Conservation (phyloP, 2,888 invertebrate genomes). For the Hirtodrosophila confusa region DNA sequence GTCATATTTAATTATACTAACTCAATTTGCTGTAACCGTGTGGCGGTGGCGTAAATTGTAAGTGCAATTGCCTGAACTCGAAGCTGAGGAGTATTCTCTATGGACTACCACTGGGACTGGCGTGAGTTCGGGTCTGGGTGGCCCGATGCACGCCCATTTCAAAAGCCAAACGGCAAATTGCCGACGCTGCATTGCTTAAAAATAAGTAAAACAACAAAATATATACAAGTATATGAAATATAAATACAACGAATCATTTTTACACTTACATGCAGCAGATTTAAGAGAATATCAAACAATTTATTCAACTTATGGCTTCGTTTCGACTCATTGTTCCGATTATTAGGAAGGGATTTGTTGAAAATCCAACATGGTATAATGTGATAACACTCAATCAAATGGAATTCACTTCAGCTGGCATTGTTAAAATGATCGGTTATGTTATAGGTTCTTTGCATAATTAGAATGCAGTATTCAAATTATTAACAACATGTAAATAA, state of each 20-base stretch:
- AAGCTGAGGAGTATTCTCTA: slow-evolving; percentile 32
- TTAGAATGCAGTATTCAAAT: too few relatives aligned
- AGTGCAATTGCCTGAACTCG: slow-evolving; percentile 54
- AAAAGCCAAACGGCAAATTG: slow-evolving; percentile 76
- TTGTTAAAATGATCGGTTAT: too few relatives aligned
- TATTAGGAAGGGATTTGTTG: too few relatives aligned
- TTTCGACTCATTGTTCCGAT: too few relatives aligned
- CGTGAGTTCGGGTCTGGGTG: slow-evolving; percentile 53
- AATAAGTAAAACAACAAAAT: slow-evolving; percentile 53
- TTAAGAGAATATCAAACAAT: neutral
- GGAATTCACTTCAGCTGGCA: too few relatives aligned
- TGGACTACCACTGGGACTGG: slow-evolving; percentile 1
- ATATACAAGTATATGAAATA: slow-evolving; percentile 3
- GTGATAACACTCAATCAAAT: too few relatives aligned
- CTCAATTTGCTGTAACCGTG: slow-evolving; percentile 76
- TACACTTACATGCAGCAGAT: slow-evolving; percentile 18
- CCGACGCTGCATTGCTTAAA: slow-evolving; percentile 69
- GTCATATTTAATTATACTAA: slow-evolving; percentile 80
- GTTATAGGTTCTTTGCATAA: too few relatives aligned
- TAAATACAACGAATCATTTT: slow-evolving; percentile 17
- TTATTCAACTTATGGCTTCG: too few relatives aligned
- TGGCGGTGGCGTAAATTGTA: slow-evolving; percentile 57
- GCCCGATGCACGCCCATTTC: slow-evolving; percentile 55
- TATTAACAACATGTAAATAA: too few relatives aligned
- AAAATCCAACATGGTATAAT: too few relatives aligned